These are phyloP conservation scores for Eulemur mongoz DNA, from an alignment of 2,797 vertebrate genomes.

Conservation along the genomic window DNA sequence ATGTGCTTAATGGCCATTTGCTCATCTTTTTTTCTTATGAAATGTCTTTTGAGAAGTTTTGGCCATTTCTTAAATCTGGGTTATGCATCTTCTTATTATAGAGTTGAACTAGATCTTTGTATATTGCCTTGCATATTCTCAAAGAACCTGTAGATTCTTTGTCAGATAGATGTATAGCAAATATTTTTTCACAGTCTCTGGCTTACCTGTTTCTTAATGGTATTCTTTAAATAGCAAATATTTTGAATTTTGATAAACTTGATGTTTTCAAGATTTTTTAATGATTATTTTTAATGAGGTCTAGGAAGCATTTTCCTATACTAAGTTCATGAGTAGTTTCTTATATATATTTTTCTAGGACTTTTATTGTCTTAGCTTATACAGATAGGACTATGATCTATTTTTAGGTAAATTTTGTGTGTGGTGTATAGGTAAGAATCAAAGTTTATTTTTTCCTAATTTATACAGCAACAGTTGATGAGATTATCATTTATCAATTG, in stretches of 20 bases:
- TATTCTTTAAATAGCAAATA: background rate
- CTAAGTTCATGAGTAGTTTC: background rate
- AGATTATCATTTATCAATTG: background rate
- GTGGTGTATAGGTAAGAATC: background rate
- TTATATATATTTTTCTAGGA: background rate
- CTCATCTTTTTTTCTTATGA: background rate
- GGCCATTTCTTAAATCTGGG: background rate
- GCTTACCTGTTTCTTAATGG: background rate
- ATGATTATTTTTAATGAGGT: no score
- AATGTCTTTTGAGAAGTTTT: background rate
- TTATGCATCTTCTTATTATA: background rate
- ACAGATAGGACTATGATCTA: background rate
- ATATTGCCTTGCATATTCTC: background rate
- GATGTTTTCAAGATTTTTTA: background rate
- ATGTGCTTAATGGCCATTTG: background rate
- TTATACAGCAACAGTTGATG: background rate
- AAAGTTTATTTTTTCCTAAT: background rate
- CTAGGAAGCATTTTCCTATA: background rate
- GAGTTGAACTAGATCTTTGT: background rate
- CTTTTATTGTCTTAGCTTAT: background rate
- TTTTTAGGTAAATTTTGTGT: background rate
- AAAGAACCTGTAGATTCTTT: background rate
- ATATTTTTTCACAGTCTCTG: background rate
- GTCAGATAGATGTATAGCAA: background rate
- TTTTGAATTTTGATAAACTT: background rate